Conservation (phyloP, 1,140 invertebrate genomes). For the Akabosia matsudoensis region DNA sequence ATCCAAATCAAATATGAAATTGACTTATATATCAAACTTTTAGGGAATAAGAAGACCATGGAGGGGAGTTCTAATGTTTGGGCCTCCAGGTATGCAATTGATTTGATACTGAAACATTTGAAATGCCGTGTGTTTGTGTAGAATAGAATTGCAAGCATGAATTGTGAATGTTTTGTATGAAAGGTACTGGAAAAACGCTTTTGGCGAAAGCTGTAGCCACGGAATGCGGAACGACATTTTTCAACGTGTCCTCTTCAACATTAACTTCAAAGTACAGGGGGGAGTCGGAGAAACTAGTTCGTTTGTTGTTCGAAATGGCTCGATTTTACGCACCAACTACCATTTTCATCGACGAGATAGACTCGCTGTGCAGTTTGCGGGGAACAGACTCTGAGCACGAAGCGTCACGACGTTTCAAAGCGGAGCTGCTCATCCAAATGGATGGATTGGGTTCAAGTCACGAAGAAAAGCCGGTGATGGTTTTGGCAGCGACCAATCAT, state of each 20-base stretch:
- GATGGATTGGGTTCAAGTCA: slow-evolving; percentile 59
- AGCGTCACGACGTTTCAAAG: slow-evolving; percentile 67
- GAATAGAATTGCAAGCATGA: neutral
- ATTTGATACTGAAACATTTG: neutral
- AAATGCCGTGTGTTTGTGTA: neutral
- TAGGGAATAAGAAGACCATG: slow-evolving; percentile 60
- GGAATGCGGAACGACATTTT: slow-evolving; percentile 71
- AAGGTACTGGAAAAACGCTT: slow-evolving; percentile 65
- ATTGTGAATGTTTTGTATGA: slow-evolving; percentile 17
- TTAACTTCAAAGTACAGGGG: slow-evolving; percentile 70
- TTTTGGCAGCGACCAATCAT: slow-evolving; percentile 70
- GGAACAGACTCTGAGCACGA: slow-evolving; percentile 68
- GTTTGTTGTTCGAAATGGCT: slow-evolving; percentile 70
- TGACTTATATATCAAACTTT: too few relatives aligned
- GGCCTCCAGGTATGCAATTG: slow-evolving; percentile 52
- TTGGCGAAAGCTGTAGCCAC: slow-evolving; percentile 68
- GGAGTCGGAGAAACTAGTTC: slow-evolving; percentile 71
- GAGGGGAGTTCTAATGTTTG: slow-evolving; percentile 63
- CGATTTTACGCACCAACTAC: slow-evolving; percentile 68
- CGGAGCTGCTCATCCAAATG: slow-evolving; percentile 71
- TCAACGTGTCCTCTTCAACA: slow-evolving; percentile 68
- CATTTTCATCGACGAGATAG: slow-evolving; percentile 73
- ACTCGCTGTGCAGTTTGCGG: slow-evolving; percentile 64
- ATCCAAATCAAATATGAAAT: too few relatives aligned
- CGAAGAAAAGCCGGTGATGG: slow-evolving; percentile 61